These are phyloP conservation scores for Pseudonaja textilis DNA, from an alignment of 2,113 vertebrate genomes.

Conservation along the genomic window DNA sequence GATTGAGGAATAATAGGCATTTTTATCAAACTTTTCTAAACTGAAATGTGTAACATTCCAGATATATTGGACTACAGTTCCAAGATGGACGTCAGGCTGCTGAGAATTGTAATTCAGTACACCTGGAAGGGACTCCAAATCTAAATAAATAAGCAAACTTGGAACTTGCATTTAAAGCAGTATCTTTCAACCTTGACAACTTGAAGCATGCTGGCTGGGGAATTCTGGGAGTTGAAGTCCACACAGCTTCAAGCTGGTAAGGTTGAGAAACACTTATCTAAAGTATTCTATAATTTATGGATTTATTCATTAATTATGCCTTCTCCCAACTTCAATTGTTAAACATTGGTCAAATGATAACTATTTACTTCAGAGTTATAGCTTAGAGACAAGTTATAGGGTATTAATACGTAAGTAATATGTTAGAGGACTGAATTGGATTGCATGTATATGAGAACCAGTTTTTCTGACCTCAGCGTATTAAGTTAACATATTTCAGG, in stretches of 20 bases:
- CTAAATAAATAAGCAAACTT: background rate
- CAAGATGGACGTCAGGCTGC: background rate
- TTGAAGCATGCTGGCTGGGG: background rate
- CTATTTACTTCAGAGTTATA: slow-evolving; percentile 2
- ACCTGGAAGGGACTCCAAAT: background rate
- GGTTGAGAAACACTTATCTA: background rate
- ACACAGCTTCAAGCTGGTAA: background rate
- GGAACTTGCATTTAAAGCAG: background rate
- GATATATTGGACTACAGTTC: background rate
- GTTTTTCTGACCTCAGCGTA: background rate
- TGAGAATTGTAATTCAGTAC: background rate
- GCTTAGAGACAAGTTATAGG: rapidly evolving
- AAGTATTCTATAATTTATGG: slow-evolving; percentile 29
- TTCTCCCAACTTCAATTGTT: background rate
- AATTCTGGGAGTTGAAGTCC: background rate
- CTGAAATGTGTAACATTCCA: background rate
- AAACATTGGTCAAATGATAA: background rate
- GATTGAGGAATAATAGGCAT: slow-evolving; percentile 10
- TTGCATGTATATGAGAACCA: background rate
- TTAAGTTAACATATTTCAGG: background rate
- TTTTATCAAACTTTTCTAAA: background rate
- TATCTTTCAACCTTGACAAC: background rate
- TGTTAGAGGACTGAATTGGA: background rate
- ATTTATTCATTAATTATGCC: slow-evolving; percentile 28
- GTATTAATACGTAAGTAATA: background rate